These are phyloP conservation scores for Progne subis DNA, from an alignment of 2,113 vertebrate species.

Conservation along the genomic window DNA sequence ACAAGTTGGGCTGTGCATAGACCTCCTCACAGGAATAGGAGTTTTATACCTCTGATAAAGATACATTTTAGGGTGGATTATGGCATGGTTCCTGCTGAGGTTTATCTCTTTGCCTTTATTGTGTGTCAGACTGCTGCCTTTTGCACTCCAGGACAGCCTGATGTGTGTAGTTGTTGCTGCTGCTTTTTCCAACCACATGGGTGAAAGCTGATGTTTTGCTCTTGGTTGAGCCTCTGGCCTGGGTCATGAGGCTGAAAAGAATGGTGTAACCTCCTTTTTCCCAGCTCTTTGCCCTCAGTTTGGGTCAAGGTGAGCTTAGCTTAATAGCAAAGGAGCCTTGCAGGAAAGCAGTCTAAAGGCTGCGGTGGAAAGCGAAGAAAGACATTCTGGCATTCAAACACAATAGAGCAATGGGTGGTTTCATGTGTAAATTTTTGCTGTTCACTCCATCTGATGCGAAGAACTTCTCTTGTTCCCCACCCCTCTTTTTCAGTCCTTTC, in stretches of 20 bases:
- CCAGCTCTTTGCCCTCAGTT: background rate
- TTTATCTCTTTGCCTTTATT: slow-evolving; percentile 14
- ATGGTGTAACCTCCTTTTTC: background rate
- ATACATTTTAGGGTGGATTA: background rate
- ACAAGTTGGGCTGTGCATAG: background rate
- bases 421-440: background rate
- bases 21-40: background rate
- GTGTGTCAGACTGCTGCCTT: background rate
- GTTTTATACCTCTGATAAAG: background rate
- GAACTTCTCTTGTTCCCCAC: background rate
- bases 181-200: background rate
- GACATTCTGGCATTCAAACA: background rate
- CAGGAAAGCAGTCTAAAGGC: background rate
- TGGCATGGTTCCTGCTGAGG: background rate
- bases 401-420: background rate
- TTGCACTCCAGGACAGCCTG: background rate
- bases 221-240: background rate
- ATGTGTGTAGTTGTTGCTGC: background rate
- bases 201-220: background rate
- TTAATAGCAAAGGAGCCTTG: background rate
- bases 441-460: background rate
- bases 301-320: background rate
- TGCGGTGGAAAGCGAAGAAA: background rate
- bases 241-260: background rate
- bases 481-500: background rate